Percentiles rank a stretch among this genome's conserved stretches.
phyloP scores from a whole-genome alignment of 2,888 invertebrate genomes.

The Altica lythri region DNA sequence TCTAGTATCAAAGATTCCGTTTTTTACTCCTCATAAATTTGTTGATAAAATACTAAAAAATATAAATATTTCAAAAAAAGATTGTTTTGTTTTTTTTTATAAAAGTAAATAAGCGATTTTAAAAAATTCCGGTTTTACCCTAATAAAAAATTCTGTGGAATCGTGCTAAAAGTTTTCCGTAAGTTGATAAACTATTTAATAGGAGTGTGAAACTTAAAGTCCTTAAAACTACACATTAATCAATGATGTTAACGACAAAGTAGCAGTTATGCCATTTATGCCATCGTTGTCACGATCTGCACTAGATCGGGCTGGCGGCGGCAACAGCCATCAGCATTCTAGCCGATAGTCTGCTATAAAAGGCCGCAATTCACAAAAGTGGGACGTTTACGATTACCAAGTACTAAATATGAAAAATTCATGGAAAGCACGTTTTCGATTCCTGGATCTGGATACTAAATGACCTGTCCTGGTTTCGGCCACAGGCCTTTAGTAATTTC shows the following conservation, averaged over 20 bases:
- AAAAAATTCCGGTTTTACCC: no score
- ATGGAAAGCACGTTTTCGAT: constrained; percentile 37
- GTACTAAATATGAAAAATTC: constrained; percentile 37
- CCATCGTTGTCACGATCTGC: constrained; percentile 19
- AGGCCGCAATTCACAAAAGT: constrained; percentile 27
- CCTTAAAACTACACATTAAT: constrained; percentile 8
- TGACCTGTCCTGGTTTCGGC: constrained; percentile 10
- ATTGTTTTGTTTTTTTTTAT: no score
- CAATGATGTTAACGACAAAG: no score
- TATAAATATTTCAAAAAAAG: no score
- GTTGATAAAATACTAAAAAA: no score
- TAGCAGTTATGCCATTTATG: constrained; percentile 16
- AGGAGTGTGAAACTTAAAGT: constrained; percentile 3
- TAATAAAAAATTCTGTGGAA: no score
- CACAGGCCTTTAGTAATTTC: constrained; percentile 26
- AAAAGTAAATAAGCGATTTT: no score
- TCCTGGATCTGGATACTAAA: constrained; percentile 32
- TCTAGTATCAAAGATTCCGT: no score
- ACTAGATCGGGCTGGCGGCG: constrained; percentile 11
- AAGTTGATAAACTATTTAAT: no score
- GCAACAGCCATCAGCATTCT: constrained; percentile 26
- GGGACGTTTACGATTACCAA: constrained; percentile 36
- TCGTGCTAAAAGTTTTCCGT: no score
- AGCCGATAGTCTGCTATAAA: constrained; percentile 25
- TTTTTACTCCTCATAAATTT: no score